phyloP scores from a whole-genome alignment of 2,113 vertebrate species.

The Percina caprodes region DNA sequence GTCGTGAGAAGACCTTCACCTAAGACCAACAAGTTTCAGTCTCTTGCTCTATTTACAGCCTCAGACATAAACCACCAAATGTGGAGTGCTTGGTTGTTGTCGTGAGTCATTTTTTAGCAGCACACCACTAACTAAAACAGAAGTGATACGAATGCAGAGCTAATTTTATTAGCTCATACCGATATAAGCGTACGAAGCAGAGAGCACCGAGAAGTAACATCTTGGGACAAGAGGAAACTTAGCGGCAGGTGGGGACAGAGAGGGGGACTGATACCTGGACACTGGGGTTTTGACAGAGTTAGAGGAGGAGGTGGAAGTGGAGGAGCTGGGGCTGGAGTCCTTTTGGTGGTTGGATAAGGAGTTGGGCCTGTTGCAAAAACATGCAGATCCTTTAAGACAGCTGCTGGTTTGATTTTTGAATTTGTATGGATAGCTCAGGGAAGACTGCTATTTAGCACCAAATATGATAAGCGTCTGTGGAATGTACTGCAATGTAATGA shows the following conservation, averaged over 20 bases:
- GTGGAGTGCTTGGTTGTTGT: neutral
- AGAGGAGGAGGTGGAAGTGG: slow-evolving; percentile 13
- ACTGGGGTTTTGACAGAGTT: slow-evolving; percentile 16
- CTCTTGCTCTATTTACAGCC: neutral
- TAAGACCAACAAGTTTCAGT: neutral
- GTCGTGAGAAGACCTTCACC: neutral
- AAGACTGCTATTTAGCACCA: neutral
- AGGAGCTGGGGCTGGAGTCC: slow-evolving; percentile 40
- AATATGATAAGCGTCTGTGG: neutral
- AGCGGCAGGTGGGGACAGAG: neutral
- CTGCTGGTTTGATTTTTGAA: neutral
- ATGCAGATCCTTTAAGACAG: slow-evolving; percentile 16
- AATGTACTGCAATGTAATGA: neutral
- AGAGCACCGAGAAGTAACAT: neutral
- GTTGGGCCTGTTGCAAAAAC: slow-evolving; percentile 71
- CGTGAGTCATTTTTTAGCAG: neutral
- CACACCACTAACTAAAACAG: neutral
- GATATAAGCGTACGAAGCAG: neutral
- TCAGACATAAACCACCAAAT: slow-evolving; percentile 9
- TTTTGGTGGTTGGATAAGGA: slow-evolving; percentile 52
- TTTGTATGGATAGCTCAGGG: neutral
- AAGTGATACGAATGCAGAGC: neutral
- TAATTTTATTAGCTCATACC: neutral
- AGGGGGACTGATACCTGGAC: slow-evolving; percentile 59
- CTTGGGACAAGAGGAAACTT: neutral